Base-by-base conservation (phyloP, 2,797 vertebrate species). In the Coracias cyanogaster region DNA sequence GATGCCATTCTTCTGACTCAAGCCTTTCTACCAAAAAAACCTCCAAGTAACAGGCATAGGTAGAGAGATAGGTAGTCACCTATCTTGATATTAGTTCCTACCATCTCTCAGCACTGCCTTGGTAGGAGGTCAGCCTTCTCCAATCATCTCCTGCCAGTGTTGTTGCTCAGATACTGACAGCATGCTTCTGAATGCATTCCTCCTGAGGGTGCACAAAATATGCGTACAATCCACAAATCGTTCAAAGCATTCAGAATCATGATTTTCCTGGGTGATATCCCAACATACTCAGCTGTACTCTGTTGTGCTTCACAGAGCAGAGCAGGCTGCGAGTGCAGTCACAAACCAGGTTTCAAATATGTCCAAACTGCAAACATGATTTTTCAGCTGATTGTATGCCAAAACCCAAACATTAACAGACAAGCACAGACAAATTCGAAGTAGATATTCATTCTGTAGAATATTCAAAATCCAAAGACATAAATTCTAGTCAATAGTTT, bases 111-210 rank as follows among this genome's bases (percentile, higher is more conserved):
- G 43, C 41, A 43, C n/a, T 61, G 41, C 48, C 46, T 58, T 14
- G 7, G 7, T 66, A 35, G 10, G 29, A 66, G 21, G 29, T 39
- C 41, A 29, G 7, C 6, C 37, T 62, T 6, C 35, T 74, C 24
- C n/a, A 25, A 1, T 39, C 37, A 37, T 37, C 31, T 77, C 25
- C 28, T 78, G 26, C 6, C n/a, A 39, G 43, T 25, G 14, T 29
- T 43, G 43, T 61, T 71, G 21, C 29, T 26, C 41, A 55, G 17
- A n/a, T 26, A 41, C 17, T 22, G n/a, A 82, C 10, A 62, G 19
- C 25, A 54, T 0, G 0, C 5, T 64, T 12, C 51, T 1, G 1
- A 9, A 24, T n/a, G 8, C 57, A 22, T 57, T 73, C 28, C 66
- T 90, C 43, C 26, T 22, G 9, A 22, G 15, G 15, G 11, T 54